Evolutionary conservation across 2,888 invertebrate genomes (phyloP).

Genomic region (Lathronympha strigana): DNA sequence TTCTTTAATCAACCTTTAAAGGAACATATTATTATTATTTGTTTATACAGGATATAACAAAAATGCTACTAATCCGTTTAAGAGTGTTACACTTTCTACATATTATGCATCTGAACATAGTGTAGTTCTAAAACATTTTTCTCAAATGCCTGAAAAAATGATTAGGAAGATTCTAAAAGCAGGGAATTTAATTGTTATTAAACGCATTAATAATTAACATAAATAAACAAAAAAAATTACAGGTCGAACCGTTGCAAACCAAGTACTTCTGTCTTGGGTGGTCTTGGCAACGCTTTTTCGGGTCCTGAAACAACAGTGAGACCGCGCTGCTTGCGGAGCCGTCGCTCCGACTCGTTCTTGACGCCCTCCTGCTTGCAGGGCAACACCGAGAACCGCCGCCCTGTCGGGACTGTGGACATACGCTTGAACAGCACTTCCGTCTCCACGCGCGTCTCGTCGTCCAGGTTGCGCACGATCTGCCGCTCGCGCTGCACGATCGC

Average conservation of each 20-base stretch:
- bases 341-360: conserved; percentile 59
- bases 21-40: neutral
- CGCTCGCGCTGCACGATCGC: conserved; percentile 67
- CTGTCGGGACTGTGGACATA: conserved; percentile 71
- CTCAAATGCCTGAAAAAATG: too few species aligned
- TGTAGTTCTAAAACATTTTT: too few species aligned
- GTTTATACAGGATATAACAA: too few species aligned
- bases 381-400: conserved; percentile 70
- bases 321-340: conserved; percentile 65
- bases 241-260: conserved; percentile 74
- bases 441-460: conserved; percentile 63
- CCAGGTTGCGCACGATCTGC: conserved; percentile 67
- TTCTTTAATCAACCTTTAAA: conserved; percentile 4
- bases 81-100: too few species aligned
- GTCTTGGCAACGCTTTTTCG: conserved; percentile 61
- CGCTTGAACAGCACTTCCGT: conserved; percentile 72
- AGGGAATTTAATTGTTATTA: too few species aligned
- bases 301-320: conserved; percentile 72
- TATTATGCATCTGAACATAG: too few species aligned
- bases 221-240: conserved; percentile 42
- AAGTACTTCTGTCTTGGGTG: conserved; percentile 61
- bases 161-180: too few species aligned
- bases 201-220: neutral
- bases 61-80: too few species aligned
- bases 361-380: conserved; percentile 61